Base-by-base conservation (phyloP, 2,888 invertebrate genomes). In the Aquatica leii region DNA sequence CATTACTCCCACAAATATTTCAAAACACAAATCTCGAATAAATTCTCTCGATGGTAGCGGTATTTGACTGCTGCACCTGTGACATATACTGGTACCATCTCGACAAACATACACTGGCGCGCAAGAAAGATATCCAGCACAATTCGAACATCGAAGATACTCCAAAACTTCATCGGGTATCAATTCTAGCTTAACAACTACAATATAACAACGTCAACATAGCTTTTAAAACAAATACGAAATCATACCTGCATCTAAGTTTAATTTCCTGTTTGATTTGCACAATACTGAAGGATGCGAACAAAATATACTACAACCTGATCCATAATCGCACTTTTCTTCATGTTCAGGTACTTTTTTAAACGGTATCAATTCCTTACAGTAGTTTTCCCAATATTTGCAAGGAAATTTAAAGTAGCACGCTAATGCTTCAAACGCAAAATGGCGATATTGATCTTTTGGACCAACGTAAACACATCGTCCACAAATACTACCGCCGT, bases 341-440 rank as follows among this genome's bases (percentile, higher is more conserved):
- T 81, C 81, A 65, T 82, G 81, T 5, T 72, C 62, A 2, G 70
- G 52, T 46, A 76, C 70, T 20, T 77, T 77, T 52, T 79, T 75
- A 76, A 80, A 80, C 2, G 70, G 62, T 9, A 79, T 67, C 8
- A 67, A 57, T 49, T 70, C 73, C 0, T 74, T 71, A 62, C 81
- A 81, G 53, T 79, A 74, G 46, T 75, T 73, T 11, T 69, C 67
- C 75, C 77, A 79, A 68, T 78, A 72, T 62, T 66, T 69, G 65
- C 81, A 81, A 0, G 81, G 81, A 66, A 77, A 81, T 17, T 71
- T 48, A 66, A 79, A 81, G 51, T 75, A 74, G 6, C 74, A 73
- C 6, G 80, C 81, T 14, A 80, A 53, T 0, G 75, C 75, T 70
- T 80, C 81, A 62, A 77, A 81, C 0, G 77, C 71, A 9, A 69